These are phyloP conservation scores for Cirrhinus molitorella DNA, from an alignment of 2,797 vertebrate species.

Conservation along the genomic window DNA sequence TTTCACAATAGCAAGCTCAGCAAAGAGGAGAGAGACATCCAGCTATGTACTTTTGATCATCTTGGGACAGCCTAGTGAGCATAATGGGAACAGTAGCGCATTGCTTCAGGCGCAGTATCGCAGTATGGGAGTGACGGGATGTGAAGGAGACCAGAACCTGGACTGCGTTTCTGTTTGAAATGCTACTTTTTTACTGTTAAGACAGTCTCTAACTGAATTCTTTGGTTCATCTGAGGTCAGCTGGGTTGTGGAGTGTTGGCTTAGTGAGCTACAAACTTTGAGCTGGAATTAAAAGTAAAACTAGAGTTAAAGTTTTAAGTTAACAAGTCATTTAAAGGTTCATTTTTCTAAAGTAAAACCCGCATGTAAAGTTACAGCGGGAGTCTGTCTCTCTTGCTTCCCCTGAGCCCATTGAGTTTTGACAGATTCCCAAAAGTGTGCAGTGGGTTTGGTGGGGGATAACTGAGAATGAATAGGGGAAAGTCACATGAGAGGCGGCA, in stretches of 20 bases:
- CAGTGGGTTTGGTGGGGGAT: no score
- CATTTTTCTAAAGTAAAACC: no score
- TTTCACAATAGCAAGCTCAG: conserved; percentile 53
- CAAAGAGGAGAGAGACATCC: conserved; percentile 40
- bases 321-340: no score
- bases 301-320: background rate
- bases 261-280: background rate
- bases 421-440: no score
- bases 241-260: background rate
- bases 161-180: conserved; percentile 5
- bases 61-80: conserved; percentile 33
- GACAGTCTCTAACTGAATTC: background rate
- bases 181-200: conserved; percentile 5
- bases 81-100: conserved; percentile 36
- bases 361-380: no score
- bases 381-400: no score
- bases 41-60: conserved; percentile 47
- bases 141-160: conserved; percentile 2
- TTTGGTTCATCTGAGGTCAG: background rate
- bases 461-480: no score
- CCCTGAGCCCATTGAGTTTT: no score
- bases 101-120: background rate
- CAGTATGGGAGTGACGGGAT: conserved; percentile 9
- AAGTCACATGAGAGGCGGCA: no score
- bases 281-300: background rate